Conservation (phyloP, 2,888 invertebrate genomes). For the Philereme vetulata region DNA sequence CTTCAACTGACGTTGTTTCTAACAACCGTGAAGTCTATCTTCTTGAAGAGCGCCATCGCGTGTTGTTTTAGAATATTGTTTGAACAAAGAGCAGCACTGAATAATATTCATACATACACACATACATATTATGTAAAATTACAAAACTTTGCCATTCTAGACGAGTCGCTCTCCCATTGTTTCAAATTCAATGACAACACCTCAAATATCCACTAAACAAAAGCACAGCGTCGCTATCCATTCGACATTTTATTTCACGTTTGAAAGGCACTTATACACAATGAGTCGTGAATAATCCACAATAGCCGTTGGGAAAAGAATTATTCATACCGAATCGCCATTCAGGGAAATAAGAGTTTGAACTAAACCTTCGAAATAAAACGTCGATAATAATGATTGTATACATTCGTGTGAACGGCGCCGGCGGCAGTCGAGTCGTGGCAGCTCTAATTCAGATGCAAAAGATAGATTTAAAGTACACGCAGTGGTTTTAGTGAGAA, state of each 20-base stretch:
- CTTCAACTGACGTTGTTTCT: no score
- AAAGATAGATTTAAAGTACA: slow-evolving; percentile 54
- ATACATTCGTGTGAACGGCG: slow-evolving; percentile 54
- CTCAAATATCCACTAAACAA: slow-evolving; percentile 69
- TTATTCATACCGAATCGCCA: slow-evolving; percentile 58
- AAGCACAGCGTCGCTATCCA: slow-evolving; percentile 63
- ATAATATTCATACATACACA: no score
- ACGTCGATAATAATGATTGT: slow-evolving; percentile 62
- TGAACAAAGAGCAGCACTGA: slow-evolving; percentile 25
- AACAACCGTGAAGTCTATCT: no score
- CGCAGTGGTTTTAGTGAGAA: slow-evolving; percentile 42
- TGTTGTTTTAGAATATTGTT: no score
- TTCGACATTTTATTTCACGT: slow-evolving; percentile 66
- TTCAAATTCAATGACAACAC: slow-evolving; percentile 61
- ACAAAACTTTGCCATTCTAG: slow-evolving; percentile 37
- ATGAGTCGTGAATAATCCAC: slow-evolving; percentile 74
- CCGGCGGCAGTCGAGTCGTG: slow-evolving; percentile 44
- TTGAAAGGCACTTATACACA: slow-evolving; percentile 69
- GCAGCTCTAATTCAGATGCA: slow-evolving; percentile 60
- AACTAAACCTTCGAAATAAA: slow-evolving; percentile 59
- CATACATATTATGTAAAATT: slow-evolving; percentile 38
- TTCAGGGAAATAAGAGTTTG: slow-evolving; percentile 60
- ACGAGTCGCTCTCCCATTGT: slow-evolving; percentile 49
- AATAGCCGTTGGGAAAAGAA: slow-evolving; percentile 66
- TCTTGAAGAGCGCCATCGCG: no score